These are phyloP conservation scores for Zootermopsis nevadensis DNA, from an alignment of 2,888 invertebrate genomes.

Conservation along the genomic window DNA sequence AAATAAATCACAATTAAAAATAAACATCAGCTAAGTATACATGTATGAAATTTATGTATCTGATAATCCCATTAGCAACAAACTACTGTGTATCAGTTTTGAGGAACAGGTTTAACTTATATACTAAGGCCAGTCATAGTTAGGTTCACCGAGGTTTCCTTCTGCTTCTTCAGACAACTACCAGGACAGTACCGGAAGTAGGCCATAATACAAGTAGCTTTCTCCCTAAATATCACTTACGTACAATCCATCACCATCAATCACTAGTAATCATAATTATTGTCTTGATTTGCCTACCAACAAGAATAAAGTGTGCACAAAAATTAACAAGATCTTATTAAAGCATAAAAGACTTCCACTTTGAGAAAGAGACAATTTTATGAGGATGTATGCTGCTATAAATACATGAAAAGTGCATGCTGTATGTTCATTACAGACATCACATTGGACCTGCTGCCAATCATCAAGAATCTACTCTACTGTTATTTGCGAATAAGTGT, in stretches of 20 bases:
- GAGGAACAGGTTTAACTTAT: no score
- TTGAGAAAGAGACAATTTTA: not conserved
- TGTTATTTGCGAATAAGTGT: not conserved
- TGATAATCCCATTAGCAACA: no score
- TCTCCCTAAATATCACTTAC: not conserved
- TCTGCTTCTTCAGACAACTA: no score
- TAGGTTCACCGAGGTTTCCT: no score
- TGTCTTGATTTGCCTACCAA: not conserved
- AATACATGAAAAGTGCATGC: not conserved
- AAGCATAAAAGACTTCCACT: not conserved
- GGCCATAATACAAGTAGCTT: no score
- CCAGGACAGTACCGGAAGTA: no score
- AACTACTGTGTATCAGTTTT: no score
- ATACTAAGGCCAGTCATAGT: no score
- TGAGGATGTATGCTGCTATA: constrained; percentile 16
- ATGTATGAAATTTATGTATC: no score
- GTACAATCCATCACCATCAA: not conserved
- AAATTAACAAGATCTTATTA: not conserved
- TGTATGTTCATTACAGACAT: not conserved
- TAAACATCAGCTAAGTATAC: no score
- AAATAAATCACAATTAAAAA: no score
- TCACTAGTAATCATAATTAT: not conserved
- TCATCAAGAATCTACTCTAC: not conserved
- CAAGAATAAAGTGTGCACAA: not conserved
- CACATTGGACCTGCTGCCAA: not conserved